These are phyloP conservation scores for Actinostola sp. DNA, from an alignment of 92 coral and sea anemone genomes.

Conservation along the genomic window DNA sequence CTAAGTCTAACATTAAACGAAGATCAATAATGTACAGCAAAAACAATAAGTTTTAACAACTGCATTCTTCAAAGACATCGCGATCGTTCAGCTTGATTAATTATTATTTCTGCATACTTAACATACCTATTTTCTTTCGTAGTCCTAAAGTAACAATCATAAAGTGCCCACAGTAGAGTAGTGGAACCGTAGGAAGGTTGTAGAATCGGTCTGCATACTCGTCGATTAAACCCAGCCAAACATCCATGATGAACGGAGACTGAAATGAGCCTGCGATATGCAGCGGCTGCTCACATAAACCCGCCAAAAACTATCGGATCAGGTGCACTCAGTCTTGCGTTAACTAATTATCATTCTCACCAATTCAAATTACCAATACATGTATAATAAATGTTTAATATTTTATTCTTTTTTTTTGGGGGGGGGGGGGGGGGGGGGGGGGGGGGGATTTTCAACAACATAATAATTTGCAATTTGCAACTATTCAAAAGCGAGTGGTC, in stretches of 20 bases:
- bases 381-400: too few species aligned
- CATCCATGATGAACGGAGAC: slow-evolving; percentile 47
- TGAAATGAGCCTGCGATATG: not conserved
- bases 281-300: slow-evolving; percentile 2
- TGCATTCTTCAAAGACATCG: not conserved
- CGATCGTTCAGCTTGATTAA: not conserved
- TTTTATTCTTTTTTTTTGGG: too few species aligned
- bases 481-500: too few species aligned
- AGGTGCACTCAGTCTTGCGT: too few species aligned
- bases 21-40: too few species aligned
- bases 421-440: too few species aligned
- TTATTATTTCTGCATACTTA: not conserved
- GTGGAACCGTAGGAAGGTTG: slow-evolving; percentile 69
- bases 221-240: slow-evolving; percentile 29
- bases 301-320: not conserved
- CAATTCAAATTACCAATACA: too few species aligned
- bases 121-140: slow-evolving; percentile 72
- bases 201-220: slow-evolving; percentile 65
- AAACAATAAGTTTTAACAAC: not conserved
- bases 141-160: slow-evolving; percentile 67
- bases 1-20: too few species aligned
- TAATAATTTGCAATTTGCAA: too few species aligned
- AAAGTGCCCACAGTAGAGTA: slow-evolving; percentile 70
- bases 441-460: too few species aligned
- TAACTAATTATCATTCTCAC: too few species aligned